Evolutionary conservation across 2,888 invertebrate species (phyloP).

Genomic region (Ennomos erosarius): DNA sequence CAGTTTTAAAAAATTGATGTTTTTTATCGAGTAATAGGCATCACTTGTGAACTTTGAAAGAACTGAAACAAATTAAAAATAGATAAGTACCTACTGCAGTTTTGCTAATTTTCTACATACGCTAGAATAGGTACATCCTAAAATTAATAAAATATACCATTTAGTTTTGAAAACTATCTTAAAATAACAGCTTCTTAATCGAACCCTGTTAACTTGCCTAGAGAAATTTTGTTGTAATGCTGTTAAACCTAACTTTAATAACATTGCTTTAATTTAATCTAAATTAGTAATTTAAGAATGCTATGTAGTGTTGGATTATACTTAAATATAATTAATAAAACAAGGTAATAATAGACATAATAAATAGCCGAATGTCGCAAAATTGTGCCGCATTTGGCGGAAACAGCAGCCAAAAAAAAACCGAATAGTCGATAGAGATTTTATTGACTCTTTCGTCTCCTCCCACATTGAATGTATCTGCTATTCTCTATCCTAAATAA

Average conservation of each 20-base stretch:
- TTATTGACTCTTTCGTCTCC: no score
- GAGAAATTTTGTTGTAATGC: constrained; percentile 54
- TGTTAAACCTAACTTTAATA: constrained; percentile 45
- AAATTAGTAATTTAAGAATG: constrained; percentile 63
- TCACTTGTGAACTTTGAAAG: constrained; percentile 11
- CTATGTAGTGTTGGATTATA: constrained; percentile 70
- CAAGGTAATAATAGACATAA: neutral
- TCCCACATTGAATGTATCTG: no score
- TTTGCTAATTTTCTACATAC: no score
- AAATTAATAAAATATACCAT: no score
- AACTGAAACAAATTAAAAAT: no score
- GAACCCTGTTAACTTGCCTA: constrained; percentile 46
- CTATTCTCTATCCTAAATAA: no score
- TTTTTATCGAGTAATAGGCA: constrained; percentile 14
- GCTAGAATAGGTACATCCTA: no score
- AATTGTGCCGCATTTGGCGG: no score
- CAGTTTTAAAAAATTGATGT: constrained; percentile 19
- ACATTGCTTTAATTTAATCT: constrained; percentile 72
- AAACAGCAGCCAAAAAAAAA: no score
- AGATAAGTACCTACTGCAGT: no score
- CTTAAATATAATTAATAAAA: constrained; percentile 34
- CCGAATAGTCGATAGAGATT: no score
- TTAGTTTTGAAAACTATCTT: constrained; percentile 15
- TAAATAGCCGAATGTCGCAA: no score
- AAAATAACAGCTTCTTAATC: constrained; percentile 47